Percentiles rank a stretch among this genome's conserved stretches.
Evolutionary conservation across 2,797 vertebrate genomes (phyloP).

Genomic region (Serranus cabrilla): DNA sequence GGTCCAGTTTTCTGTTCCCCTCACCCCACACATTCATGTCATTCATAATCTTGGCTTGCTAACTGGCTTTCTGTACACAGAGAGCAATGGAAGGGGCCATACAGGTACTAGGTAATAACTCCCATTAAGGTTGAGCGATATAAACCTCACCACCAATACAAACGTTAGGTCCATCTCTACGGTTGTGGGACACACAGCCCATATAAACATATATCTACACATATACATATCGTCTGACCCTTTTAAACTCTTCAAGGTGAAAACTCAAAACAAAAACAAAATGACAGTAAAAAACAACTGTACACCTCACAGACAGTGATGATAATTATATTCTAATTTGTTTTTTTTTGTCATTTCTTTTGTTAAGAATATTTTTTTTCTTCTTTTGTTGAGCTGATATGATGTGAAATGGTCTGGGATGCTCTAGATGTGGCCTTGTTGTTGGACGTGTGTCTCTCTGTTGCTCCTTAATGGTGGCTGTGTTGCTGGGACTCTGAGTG

Average conservation of each 20-base stretch:
- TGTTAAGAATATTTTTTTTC: conserved; percentile 60
- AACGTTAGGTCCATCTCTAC: conserved; percentile 84
- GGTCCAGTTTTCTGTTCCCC: conserved; percentile 70
- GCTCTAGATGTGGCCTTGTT: conserved; percentile 54
- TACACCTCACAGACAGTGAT: conserved; percentile 83
- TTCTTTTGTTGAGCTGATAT: conserved; percentile 66
- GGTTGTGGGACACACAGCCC: conserved; percentile 71
- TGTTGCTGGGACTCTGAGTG: conserved; percentile 69
- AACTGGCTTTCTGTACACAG: conserved; percentile 52
- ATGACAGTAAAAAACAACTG: conserved; percentile 76
- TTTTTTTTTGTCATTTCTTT: conserved; percentile 63
- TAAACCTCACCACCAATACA: conserved; percentile 78
- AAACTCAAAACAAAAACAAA: conserved; percentile 64
- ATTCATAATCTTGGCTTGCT: conserved; percentile 59
- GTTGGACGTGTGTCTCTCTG: conserved; percentile 63
- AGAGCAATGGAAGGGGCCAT: conserved; percentile 59
- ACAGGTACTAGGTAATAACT: conserved; percentile 60
- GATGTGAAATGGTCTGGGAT: conserved; percentile 68
- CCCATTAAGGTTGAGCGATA: conserved; percentile 62
- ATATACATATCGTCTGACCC: conserved; percentile 75
- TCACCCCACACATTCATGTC: conserved; percentile 75
- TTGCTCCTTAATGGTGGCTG: conserved; percentile 58
- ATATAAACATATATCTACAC: conserved; percentile 84
- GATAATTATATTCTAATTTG: conserved; percentile 72
- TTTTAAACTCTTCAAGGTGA: conserved; percentile 73